Percentiles rank a stretch among this genome's conserved stretches.
Conservation (phyloP, 1,140 invertebrate genomes). For the Papilio machaon region DNA sequence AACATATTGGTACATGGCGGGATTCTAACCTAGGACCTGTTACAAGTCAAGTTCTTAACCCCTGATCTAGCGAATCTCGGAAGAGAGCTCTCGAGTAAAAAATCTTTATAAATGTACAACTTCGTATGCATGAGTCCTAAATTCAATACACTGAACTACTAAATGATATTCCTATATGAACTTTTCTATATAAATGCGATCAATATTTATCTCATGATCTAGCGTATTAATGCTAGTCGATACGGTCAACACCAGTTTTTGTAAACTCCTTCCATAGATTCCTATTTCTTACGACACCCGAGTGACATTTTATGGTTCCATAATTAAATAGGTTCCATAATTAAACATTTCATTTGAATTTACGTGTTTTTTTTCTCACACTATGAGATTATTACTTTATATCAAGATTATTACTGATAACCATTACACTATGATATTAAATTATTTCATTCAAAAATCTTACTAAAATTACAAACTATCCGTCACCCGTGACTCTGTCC, state of each 20-base stretch:
- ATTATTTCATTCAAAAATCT: too few species aligned
- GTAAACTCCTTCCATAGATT: slow-evolving; percentile 4
- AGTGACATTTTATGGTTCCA: slow-evolving; percentile 21
- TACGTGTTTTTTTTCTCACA: neutral
- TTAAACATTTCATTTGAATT: slow-evolving; percentile 16
- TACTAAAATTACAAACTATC: too few species aligned
- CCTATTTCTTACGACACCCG: slow-evolving; percentile 31
- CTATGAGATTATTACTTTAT: too few species aligned
- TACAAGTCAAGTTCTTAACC: too few species aligned
- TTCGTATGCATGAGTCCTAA: slow-evolving; percentile 11
- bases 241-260: slow-evolving; percentile 43
- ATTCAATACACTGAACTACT: neutral
- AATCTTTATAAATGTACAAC: neutral
- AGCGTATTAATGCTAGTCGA: slow-evolving; percentile 13
- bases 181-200: slow-evolving; percentile 41
- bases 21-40: too few species aligned
- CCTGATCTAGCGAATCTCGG: too few species aligned
- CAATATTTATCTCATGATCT: slow-evolving; percentile 41
- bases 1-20: too few species aligned
- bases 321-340: slow-evolving; percentile 37
- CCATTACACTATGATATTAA: too few species aligned
- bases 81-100: too few species aligned
- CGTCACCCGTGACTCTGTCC: too few species aligned
- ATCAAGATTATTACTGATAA: too few species aligned
- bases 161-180: slow-evolving; percentile 41